Evolutionary conservation across 2,113 vertebrate genomes (phyloP).

Genomic region (Alexandromys fortis): DNA sequence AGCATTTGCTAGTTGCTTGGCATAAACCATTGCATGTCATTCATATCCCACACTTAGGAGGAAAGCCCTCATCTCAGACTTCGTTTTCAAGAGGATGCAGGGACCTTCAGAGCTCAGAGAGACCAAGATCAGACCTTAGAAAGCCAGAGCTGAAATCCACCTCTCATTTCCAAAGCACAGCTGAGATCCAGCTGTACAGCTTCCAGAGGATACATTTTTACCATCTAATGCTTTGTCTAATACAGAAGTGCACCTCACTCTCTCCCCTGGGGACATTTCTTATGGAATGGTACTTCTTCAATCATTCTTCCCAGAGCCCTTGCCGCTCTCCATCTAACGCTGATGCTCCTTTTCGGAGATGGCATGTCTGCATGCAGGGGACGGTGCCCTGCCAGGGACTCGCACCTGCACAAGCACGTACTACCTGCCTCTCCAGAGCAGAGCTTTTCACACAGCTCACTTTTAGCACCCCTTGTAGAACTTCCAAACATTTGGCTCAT

Average conservation of each 20-base stretch:
- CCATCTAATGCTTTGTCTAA: not conserved
- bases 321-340: not conserved
- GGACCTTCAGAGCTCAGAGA: not conserved
- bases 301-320: not conserved
- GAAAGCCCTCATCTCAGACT: not conserved
- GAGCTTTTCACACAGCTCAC: not conserved
- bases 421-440: not conserved
- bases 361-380: not conserved
- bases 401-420: not conserved
- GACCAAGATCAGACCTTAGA: not conserved
- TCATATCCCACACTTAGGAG: not conserved
- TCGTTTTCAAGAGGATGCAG: not conserved
- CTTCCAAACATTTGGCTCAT: not conserved
- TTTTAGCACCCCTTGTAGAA: not conserved
- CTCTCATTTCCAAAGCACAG: not conserved
- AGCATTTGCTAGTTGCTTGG: not conserved
- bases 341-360: not conserved
- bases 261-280: not conserved
- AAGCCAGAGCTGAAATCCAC: constrained; percentile 4
- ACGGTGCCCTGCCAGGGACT: not conserved
- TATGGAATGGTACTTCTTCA: not conserved
- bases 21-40: not conserved
- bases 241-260: not conserved
- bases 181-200: not conserved
- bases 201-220: not conserved